A percentile compares a stretch with the other conserved stretches of the same genome.
Conservation (phyloP, 2,888 invertebrate genomes). For the Eupithecia centaureata region DNA sequence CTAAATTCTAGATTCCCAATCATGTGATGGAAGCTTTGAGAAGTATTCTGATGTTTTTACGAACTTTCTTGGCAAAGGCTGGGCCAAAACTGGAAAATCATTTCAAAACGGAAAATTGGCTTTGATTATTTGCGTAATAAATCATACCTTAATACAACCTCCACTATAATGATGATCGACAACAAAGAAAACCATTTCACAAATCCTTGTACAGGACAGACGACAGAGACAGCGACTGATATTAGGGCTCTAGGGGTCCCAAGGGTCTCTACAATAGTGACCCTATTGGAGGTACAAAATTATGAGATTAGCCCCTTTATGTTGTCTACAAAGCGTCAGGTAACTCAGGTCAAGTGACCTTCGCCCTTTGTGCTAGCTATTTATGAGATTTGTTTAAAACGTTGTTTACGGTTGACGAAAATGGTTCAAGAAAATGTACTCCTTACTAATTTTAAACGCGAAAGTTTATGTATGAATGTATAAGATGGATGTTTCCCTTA, state of each 20-base stretch:
- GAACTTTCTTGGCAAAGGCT: constrained; percentile 3
- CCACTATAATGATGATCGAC: constrained; percentile 2
- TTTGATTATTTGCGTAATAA: neutral
- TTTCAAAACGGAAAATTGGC: neutral
- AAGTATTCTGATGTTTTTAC: neutral
- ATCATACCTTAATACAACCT: neutral
- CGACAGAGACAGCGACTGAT: constrained; percentile 41
- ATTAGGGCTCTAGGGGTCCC: constrained; percentile 35
- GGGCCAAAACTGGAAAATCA: neutral
- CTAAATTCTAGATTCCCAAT: constrained; percentile 14
- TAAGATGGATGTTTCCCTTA: no score
- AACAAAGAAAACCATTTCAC: constrained; percentile 22
- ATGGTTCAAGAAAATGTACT: no score
- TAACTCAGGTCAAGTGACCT: constrained; percentile 34
- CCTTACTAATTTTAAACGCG: no score
- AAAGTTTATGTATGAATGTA: no score
- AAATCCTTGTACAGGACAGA: constrained; percentile 32
- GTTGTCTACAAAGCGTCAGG: constrained; percentile 35
- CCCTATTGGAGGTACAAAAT: constrained; percentile 43
- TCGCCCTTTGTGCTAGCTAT: constrained; percentile 37
- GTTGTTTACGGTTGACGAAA: no score
- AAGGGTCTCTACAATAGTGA: constrained; percentile 27
- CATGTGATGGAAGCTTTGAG: constrained; percentile 5
- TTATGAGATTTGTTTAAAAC: constrained; percentile 28
- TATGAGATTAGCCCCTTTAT: constrained; percentile 46